Evolutionary conservation across 92 coral and sea anemone genomes (phyloP).

Genomic region (Porites lobata): DNA sequence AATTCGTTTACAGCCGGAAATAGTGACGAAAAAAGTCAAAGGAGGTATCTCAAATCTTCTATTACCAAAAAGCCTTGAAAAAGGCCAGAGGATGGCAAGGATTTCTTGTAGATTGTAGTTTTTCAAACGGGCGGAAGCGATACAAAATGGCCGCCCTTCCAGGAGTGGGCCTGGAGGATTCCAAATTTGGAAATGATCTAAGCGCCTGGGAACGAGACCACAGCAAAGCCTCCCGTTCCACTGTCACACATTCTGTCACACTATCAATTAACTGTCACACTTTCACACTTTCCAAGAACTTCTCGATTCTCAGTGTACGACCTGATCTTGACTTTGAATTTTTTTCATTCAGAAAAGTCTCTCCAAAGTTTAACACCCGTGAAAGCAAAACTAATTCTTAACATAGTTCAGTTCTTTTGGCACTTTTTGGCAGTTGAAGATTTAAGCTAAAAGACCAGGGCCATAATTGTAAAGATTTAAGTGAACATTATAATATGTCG

Average conservation of each 20-base stretch:
- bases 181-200: slow-evolving; percentile 94
- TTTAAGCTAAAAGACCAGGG: no score
- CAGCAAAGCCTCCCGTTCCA: background rate
- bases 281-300: slow-evolving; percentile 6
- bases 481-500: no score
- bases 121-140: slow-evolving; percentile 87
- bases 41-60: background rate
- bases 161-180: slow-evolving; percentile 72
- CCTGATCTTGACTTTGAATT: no score
- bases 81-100: slow-evolving; percentile 75
- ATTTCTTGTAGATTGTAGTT: slow-evolving; percentile 74
- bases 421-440: no score
- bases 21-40: background rate
- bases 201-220: slow-evolving; percentile 76
- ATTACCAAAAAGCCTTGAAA: slow-evolving; percentile 18
- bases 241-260: background rate
- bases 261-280: background rate
- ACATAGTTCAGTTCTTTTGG: no score
- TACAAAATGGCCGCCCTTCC: slow-evolving; percentile 96
- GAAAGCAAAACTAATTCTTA: no score
- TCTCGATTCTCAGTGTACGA: no score
- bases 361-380: no score
- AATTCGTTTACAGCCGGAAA: background rate
- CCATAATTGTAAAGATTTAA: no score
- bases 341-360: no score